phyloP scores from a whole-genome alignment of 2,797 vertebrate species.

The Sebastes glaucus region DNA sequence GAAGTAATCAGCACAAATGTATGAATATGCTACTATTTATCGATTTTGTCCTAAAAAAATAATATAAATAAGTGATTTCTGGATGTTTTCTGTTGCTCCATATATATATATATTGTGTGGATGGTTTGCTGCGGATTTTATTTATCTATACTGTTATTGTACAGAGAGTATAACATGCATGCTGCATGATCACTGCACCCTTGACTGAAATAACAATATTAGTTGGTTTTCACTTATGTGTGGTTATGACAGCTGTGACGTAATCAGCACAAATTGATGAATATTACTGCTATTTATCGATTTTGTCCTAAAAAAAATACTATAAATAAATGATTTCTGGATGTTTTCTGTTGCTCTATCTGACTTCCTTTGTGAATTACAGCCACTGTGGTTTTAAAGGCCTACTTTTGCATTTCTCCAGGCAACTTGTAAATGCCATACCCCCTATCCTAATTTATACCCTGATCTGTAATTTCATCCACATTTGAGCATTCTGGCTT shows the following conservation, averaged over 20 bases:
- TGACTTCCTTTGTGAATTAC: constrained; percentile 83
- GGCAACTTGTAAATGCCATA: constrained; percentile 98
- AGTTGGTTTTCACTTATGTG: not conserved
- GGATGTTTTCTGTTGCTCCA: not conserved
- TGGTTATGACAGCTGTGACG: not conserved
- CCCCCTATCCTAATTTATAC: constrained; percentile 98
- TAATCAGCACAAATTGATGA: not conserved
- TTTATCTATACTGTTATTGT: not conserved
- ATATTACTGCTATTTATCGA: not conserved
- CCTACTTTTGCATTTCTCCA: constrained; percentile 90
- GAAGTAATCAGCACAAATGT: not conserved
- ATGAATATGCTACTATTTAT: not conserved
- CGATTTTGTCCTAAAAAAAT: not conserved
- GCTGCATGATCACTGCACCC: not conserved
- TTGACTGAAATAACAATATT: not conserved
- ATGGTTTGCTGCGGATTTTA: not conserved
- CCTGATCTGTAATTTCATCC: constrained; percentile 99
- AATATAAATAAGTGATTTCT: not conserved
- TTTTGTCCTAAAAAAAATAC: not conserved
- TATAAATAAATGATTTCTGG: not conserved
- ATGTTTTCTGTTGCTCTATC: constrained; percentile 32
- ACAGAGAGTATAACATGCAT: not conserved
- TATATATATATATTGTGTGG: not conserved
- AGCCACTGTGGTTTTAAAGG: constrained; percentile 76
- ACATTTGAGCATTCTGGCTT: constrained; percentile 99